These are phyloP conservation scores for Schizopygopsis malacanthus DNA, from an alignment of 2,797 vertebrate genomes.

Conservation along the genomic window DNA sequence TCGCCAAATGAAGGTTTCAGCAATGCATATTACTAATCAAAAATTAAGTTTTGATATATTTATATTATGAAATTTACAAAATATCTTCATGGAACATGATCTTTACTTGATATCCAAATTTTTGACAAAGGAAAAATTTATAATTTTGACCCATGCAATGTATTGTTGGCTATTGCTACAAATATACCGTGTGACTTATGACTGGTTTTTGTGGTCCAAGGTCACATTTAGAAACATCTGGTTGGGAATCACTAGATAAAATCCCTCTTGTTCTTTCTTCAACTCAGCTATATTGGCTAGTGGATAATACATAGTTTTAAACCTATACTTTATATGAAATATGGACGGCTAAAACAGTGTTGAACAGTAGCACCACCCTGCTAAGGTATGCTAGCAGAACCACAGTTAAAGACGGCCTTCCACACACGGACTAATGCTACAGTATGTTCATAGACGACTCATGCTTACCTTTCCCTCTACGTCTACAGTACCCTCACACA, in stretches of 20 bases:
- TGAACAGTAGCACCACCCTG: conserved; percentile 20
- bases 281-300: neutral
- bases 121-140: too few relatives aligned
- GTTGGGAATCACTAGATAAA: neutral
- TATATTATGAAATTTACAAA: neutral
- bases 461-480: conserved; percentile 19
- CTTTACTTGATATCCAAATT: neutral
- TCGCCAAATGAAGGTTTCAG: too few relatives aligned
- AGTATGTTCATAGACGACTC: neutral
- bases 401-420: conserved; percentile 29
- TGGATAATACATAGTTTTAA: neutral
- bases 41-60: neutral
- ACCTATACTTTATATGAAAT: neutral
- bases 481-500: conserved; percentile 17
- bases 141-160: neutral
- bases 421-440: neutral
- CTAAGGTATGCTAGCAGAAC: neutral
- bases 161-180: neutral
- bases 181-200: neutral
- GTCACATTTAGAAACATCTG: neutral
- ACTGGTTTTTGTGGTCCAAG: neutral
- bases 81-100: neutral
- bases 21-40: neutral
- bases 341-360: conserved; percentile 3
- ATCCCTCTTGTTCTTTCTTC: neutral